phyloP scores from a whole-genome alignment of 2,113 vertebrate species.

The Telmatochromis sp. region DNA sequence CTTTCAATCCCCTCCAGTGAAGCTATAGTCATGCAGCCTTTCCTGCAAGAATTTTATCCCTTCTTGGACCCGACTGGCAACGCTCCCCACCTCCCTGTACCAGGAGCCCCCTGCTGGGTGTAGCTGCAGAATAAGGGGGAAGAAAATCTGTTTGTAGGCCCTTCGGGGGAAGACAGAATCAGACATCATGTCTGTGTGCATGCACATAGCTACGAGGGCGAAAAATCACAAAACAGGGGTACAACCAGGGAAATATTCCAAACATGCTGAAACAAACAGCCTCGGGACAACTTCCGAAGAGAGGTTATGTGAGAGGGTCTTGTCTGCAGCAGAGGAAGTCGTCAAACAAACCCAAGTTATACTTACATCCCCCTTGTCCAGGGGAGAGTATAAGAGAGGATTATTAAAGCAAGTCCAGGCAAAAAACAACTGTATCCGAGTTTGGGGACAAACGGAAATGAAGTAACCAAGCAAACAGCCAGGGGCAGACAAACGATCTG shows the following conservation, averaged over 20 bases:
- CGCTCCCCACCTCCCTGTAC: background rate
- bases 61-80: background rate
- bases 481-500: background rate
- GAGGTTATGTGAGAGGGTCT: background rate
- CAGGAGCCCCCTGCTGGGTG: conserved; percentile 19
- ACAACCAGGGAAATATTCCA: background rate
- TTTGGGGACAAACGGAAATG: background rate
- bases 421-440: background rate
- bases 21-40: conserved; percentile 2
- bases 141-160: background rate
- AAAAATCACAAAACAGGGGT: background rate
- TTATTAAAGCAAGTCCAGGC: conserved; percentile 19
- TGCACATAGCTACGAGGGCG: background rate
- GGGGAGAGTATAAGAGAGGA: background rate
- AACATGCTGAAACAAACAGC: background rate
- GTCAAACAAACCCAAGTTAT: conserved; percentile 8
- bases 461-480: background rate
- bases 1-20: background rate
- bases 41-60: background rate
- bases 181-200: background rate
- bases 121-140: background rate
- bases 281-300: background rate
- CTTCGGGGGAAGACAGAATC: background rate
- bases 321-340: background rate
- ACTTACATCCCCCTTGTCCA: background rate